Evolutionary conservation across 2,797 vertebrate species (phyloP).

Genomic region (Gobio occitaniae): DNA sequence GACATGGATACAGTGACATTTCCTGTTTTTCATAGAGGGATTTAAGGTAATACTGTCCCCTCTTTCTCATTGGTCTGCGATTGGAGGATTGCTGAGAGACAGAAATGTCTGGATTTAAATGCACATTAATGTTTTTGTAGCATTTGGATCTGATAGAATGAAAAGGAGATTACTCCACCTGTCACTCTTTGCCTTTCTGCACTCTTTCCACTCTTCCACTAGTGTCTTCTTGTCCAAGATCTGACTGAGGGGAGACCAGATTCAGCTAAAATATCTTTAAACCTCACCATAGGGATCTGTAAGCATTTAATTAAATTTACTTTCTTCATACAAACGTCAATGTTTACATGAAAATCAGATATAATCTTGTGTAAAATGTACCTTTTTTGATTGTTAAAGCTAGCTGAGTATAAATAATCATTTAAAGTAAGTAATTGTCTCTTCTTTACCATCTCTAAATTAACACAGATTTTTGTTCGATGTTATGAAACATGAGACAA

Average conservation of each 20-base stretch:
- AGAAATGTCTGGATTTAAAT: constrained; percentile 19
- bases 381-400: constrained; percentile 72
- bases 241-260: constrained; percentile 10
- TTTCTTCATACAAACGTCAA: constrained; percentile 7
- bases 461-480: background rate
- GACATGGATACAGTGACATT: constrained; percentile 69
- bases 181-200: constrained; percentile 4
- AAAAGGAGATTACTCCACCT: constrained; percentile 30
- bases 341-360: constrained; percentile 39
- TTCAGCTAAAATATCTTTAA: constrained; percentile 52
- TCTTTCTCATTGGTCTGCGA: constrained; percentile 15
- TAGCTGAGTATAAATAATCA: constrained; percentile 72
- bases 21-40: constrained; percentile 5
- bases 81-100: constrained; percentile 11
- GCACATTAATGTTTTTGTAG: constrained; percentile 25
- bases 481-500: background rate
- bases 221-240: constrained; percentile 21
- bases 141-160: constrained; percentile 23
- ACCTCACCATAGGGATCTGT: background rate
- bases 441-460: constrained; percentile 54
- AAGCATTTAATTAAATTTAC: constrained; percentile 21
- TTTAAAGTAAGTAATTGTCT: constrained; percentile 69
- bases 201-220: constrained; percentile 9
- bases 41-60: constrained; percentile 1
- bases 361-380: constrained; percentile 76